Conservation (phyloP, 1,140 invertebrate species). For the Tetramorium parvispinum region DNA sequence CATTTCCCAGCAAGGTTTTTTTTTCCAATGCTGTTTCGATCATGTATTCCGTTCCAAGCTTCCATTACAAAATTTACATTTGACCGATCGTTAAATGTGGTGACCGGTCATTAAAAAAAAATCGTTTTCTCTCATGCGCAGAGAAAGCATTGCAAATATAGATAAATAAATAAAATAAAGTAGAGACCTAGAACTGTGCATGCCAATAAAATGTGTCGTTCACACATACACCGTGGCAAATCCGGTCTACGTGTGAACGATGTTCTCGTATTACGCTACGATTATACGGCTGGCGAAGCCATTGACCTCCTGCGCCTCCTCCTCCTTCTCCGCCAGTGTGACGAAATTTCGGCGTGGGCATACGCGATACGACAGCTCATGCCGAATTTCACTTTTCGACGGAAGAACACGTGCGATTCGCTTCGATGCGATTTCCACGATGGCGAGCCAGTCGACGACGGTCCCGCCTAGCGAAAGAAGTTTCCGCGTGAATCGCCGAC, state of each 20-base stretch:
- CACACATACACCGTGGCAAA: background rate
- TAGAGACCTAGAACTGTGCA: background rate
- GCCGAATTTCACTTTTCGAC: conserved; percentile 82
- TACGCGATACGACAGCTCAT: conserved; percentile 30
- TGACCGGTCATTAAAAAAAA: background rate
- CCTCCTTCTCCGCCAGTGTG: conserved; percentile 5
- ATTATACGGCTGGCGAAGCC: conserved; percentile 61
- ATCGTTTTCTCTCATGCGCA: background rate
- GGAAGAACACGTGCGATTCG: conserved; percentile 66
- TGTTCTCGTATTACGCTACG: conserved; percentile 12
- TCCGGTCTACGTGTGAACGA: conserved; percentile 20
- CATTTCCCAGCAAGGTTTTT: conserved; percentile 47
- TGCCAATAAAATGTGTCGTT: conserved; percentile 14
- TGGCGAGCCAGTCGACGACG: conserved; percentile 16
- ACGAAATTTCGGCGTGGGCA: conserved; percentile 67
- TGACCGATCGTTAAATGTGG: conserved; percentile 29
- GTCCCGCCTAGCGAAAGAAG: conserved; percentile 73
- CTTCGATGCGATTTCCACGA: conserved; percentile 80
- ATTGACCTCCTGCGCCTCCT: conserved; percentile 38
- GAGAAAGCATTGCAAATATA: background rate
- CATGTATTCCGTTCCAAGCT: background rate
- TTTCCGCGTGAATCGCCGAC: conserved; percentile 83
- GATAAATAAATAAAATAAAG: background rate
- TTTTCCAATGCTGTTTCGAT: background rate
- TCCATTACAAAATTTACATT: conserved; percentile 31